Evolutionary conservation across 2,888 invertebrate genomes (phyloP).

Genomic region (Ferrisia virgata): DNA sequence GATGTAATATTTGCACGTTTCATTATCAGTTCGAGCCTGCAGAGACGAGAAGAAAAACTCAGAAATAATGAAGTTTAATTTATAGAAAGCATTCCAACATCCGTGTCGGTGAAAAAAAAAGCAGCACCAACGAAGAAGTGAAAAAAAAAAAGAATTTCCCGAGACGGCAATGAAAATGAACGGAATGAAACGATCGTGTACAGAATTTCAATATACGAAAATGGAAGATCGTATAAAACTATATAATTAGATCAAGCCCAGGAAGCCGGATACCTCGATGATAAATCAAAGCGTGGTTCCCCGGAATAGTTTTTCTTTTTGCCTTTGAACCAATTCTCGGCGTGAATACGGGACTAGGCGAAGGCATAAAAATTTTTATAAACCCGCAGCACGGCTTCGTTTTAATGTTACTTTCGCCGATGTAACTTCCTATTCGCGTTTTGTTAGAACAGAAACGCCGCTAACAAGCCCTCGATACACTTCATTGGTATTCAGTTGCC

Average conservation of each 20-base stretch:
- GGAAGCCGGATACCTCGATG: conserved; percentile 32
- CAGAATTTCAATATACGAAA: conserved; percentile 37
- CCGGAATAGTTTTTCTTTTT: conserved; percentile 30
- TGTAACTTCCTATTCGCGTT: conserved; percentile 35
- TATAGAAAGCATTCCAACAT: conserved; percentile 30
- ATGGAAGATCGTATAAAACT: conserved; percentile 35
- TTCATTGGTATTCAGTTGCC: conserved; percentile 33
- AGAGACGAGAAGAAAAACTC: background rate
- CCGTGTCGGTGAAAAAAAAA: background rate
- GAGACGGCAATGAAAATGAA: conserved; percentile 39
- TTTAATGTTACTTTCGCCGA: conserved; percentile 33
- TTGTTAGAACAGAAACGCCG: conserved; percentile 27
- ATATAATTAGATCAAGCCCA: conserved; percentile 33
- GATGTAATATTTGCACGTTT: background rate
- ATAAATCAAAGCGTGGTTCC: conserved; percentile 31
- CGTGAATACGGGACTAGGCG: conserved; percentile 18
- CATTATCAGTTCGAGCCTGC: conserved; percentile 5
- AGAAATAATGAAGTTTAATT: conserved; percentile 30
- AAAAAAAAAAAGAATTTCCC: conserved; percentile 25
- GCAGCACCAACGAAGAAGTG: background rate
- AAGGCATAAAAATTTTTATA: conserved; percentile 30
- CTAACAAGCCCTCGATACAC: conserved; percentile 30
- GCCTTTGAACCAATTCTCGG: conserved; percentile 27
- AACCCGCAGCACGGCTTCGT: conserved; percentile 32
- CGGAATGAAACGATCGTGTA: conserved; percentile 32